Percentiles rank a stretch among this genome's conserved stretches.
These are phyloP conservation scores for Drosophila bocki DNA, from an alignment of 1,140 invertebrate species.

Conservation along the genomic window DNA sequence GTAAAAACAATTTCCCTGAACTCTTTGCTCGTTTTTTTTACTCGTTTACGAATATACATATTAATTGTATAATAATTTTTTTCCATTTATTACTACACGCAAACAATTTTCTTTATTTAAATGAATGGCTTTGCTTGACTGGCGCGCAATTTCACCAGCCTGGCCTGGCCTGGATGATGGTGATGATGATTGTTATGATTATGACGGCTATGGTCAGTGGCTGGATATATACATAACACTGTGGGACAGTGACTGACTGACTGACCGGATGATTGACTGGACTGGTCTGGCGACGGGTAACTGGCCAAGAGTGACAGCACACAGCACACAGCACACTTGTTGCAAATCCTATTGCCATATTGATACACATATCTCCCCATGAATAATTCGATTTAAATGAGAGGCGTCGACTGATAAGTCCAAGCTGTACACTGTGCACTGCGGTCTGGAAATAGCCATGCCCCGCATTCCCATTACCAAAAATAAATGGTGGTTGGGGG, in stretches of 20 bases:
- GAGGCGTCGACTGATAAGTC: conserved; percentile 66
- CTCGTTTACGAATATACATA: conserved; percentile 24
- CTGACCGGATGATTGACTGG: conserved; percentile 29
- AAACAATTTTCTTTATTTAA: conserved; percentile 78
- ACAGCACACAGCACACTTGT: conserved; percentile 54
- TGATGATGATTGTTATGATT: conserved; percentile 9
- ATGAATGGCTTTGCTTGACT: conserved; percentile 73
- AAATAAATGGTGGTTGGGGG: conserved; percentile 56
- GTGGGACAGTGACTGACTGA: conserved; percentile 29
- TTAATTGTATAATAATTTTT: conserved; percentile 80
- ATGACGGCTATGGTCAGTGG: conserved; percentile 23
- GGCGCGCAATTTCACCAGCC: conserved; percentile 69
- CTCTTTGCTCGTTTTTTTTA: conserved; percentile 29
- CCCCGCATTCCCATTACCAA: conserved; percentile 55
- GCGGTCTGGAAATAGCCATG: conserved; percentile 67
- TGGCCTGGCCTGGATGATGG: conserved; percentile 9
- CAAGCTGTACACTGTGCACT: conserved; percentile 46
- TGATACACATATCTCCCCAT: conserved; percentile 25
- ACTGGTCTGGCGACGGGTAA: conserved; percentile 1
- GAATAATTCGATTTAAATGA: conserved; percentile 70
- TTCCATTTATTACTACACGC: conserved; percentile 67
- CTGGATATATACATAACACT: conserved; percentile 9
- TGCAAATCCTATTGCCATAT: conserved; percentile 32
- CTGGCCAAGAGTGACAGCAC: conserved; percentile 43
- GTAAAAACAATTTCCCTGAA: conserved; percentile 23